Conservation (phyloP, 2,797 vertebrate genomes). For the Lycodopsis pacificus region DNA sequence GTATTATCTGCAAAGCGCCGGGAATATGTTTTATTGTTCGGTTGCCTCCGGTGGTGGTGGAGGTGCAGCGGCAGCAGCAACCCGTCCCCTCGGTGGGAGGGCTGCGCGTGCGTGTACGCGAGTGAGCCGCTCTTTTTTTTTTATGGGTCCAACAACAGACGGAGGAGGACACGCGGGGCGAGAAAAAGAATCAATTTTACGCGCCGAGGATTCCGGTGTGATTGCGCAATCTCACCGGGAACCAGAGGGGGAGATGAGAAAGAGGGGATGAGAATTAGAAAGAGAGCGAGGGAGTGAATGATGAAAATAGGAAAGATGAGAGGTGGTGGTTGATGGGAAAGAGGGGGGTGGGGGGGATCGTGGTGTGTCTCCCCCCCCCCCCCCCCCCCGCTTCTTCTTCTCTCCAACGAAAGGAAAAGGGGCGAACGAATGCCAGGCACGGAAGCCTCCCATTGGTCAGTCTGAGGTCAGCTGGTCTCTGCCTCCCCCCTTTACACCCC, state of each 20-base stretch:
- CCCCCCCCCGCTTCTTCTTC: constrained; percentile 87
- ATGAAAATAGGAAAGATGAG: constrained; percentile 36
- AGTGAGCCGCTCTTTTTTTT: constrained; percentile 12
- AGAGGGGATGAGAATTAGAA: constrained; percentile 64
- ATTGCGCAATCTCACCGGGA: constrained; percentile 81
- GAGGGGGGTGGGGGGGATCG: not conserved
- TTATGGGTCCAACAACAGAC: constrained; percentile 66
- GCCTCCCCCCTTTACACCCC: constrained; percentile 70
- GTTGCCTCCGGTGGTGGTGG: constrained; percentile 54
- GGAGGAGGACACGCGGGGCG: constrained; percentile 61
- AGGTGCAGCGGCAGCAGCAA: constrained; percentile 39
- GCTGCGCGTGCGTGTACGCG: constrained; percentile 31
- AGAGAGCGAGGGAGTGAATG: constrained; percentile 33
- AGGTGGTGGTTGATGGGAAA: not conserved
- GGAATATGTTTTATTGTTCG: constrained; percentile 73
- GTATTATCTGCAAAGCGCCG: constrained; percentile 69
- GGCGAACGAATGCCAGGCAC: constrained; percentile 85
- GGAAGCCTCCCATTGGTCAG: constrained; percentile 94
- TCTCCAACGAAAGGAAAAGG: constrained; percentile 60
- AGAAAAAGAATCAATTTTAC: constrained; percentile 81
- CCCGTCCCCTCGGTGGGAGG: constrained; percentile 11
- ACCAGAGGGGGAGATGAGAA: constrained; percentile 68
- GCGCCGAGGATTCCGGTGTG: constrained; percentile 74
- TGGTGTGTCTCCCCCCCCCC: constrained; percentile 35
- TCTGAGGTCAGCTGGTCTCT: constrained; percentile 94